These are phyloP conservation scores for Drosophila cardini DNA, from an alignment of 1,140 invertebrate genomes.

Conservation along the genomic window DNA sequence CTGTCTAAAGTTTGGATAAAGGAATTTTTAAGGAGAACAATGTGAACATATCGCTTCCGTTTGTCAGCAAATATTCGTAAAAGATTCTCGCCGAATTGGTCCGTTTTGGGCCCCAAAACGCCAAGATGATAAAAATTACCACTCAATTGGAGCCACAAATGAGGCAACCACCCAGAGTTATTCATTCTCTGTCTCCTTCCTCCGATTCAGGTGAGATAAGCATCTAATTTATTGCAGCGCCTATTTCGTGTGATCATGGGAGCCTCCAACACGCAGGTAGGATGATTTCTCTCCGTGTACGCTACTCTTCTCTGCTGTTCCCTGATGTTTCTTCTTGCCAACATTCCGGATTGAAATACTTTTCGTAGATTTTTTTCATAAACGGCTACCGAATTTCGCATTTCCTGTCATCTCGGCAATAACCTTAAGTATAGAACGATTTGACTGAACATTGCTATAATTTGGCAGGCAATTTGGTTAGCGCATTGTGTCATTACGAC, in stretches of 20 bases:
- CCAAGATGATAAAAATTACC: constrained; percentile 75
- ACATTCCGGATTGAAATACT: constrained; percentile 42
- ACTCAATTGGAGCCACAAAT: constrained; percentile 68
- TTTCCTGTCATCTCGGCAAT: constrained; percentile 61
- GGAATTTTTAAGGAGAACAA: constrained; percentile 68
- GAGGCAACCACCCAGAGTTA: constrained; percentile 57
- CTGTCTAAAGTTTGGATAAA: constrained; percentile 8
- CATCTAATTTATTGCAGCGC: constrained; percentile 78
- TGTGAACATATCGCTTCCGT: constrained; percentile 80
- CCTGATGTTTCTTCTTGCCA: neutral
- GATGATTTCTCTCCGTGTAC: too few species aligned
- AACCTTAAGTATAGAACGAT: neutral
- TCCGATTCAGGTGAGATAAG: constrained; percentile 54
- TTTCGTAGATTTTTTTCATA: constrained; percentile 64
- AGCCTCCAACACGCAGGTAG: constrained; percentile 37
- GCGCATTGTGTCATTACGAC: constrained; percentile 72
- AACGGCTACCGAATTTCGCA: constrained; percentile 81
- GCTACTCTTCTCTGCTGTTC: too few species aligned
- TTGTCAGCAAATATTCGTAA: constrained; percentile 65
- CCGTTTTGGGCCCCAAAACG: constrained; percentile 33
- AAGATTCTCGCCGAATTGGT: constrained; percentile 20
- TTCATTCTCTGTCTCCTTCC: neutral
- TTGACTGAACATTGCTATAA: constrained; percentile 58
- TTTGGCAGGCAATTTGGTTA: constrained; percentile 70
- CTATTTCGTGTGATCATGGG: constrained; percentile 56